Evolutionary conservation across 2,888 invertebrate genomes (phyloP).

Genomic region (Drosophila histrio): DNA sequence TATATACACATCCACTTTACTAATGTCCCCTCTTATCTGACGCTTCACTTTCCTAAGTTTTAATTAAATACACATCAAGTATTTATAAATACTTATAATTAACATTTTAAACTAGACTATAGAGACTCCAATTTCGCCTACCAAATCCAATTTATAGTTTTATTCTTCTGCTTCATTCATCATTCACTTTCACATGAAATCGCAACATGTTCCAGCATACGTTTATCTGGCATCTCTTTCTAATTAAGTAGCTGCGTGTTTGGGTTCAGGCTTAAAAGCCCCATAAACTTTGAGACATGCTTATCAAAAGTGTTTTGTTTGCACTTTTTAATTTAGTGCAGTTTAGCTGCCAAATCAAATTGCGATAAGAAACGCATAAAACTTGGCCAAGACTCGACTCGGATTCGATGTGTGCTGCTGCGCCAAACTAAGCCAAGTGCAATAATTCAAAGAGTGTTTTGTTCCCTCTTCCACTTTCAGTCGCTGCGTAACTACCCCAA

Average conservation of each 20-base stretch:
- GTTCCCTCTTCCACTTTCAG: not conserved
- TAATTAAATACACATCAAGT: too few species aligned
- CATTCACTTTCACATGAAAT: not conserved
- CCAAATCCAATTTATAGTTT: not conserved
- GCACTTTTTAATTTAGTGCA: slow-evolving; percentile 81
- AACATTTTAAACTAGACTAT: too few species aligned
- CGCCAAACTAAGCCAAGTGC: slow-evolving; percentile 59
- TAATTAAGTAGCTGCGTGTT: slow-evolving; percentile 45
- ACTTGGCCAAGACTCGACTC: slow-evolving; percentile 32
- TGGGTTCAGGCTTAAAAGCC: slow-evolving; percentile 42
- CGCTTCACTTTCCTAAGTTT: too few species aligned
- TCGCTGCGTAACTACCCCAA: slow-evolving; percentile 10
- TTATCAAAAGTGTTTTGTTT: slow-evolving; percentile 80
- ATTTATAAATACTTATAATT: too few species aligned
- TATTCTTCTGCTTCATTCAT: not conserved
- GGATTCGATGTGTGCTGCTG: slow-evolving; percentile 43
- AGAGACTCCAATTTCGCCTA: not conserved
- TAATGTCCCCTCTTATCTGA: too few species aligned
- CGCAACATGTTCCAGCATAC: not conserved
- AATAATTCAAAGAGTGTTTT: slow-evolving; percentile 56
- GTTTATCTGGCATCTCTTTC: slow-evolving; percentile 38
- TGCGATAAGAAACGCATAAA: slow-evolving; percentile 69
- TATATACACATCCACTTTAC: too few species aligned
- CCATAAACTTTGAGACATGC: slow-evolving; percentile 68
- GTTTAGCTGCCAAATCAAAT: slow-evolving; percentile 75